phyloP scores from a whole-genome alignment of 1,140 invertebrate genomes.

The Drosophila orena region DNA sequence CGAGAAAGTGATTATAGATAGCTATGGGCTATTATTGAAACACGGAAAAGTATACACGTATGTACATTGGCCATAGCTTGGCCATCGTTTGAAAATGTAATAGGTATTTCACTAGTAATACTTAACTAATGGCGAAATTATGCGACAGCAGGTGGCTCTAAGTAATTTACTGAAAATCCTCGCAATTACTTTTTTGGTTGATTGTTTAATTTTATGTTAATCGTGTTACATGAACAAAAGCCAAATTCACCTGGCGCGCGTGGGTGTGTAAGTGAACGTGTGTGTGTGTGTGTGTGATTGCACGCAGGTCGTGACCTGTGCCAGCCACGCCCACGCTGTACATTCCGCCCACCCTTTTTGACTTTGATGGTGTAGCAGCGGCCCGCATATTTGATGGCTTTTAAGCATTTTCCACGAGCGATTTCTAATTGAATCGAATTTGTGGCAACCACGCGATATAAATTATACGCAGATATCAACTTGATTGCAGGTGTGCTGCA shows the following conservation, averaged over 20 bases:
- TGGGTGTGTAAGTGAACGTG: background rate
- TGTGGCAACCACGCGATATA: constrained; percentile 39
- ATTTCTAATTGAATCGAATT: constrained; percentile 41
- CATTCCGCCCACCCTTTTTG: constrained; percentile 1
- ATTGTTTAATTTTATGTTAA: constrained; percentile 51
- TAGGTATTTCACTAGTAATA: no score
- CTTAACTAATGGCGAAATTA: background rate
- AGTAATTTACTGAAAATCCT: constrained; percentile 8
- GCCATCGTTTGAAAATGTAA: no score
- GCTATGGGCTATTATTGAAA: no score
- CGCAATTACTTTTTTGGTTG: constrained; percentile 5
- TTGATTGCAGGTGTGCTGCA: constrained; percentile 39
- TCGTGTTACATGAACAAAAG: constrained; percentile 33
- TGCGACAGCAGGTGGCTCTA: constrained; percentile 35
- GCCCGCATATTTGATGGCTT: constrained; percentile 13
- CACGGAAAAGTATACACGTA: no score
- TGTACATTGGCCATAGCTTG: no score
- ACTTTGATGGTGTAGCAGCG: constrained; percentile 18
- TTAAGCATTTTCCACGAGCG: constrained; percentile 18
- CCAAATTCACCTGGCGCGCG: constrained; percentile 1
- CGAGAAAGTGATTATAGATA: background rate
- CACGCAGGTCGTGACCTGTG: constrained; percentile 28
- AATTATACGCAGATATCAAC: constrained; percentile 25
- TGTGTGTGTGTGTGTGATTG: constrained; percentile 7
- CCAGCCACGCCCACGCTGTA: constrained; percentile 14